Base-by-base conservation (phyloP, 2,113 vertebrate species). In the Geococcyx californianus region DNA sequence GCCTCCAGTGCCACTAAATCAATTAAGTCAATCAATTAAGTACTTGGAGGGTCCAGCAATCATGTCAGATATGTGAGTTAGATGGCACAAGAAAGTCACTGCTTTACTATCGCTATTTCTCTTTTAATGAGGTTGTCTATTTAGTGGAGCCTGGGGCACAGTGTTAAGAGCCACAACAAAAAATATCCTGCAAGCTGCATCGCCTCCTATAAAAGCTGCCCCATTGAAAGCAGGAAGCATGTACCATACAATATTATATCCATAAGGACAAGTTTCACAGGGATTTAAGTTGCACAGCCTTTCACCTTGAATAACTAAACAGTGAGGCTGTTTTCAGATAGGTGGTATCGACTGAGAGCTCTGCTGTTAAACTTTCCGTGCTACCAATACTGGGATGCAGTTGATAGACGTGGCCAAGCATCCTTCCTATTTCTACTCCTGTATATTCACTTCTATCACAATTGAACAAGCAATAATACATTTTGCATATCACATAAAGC, bases 21-120 rank as follows among this genome's bases (percentile, higher is more conserved):
- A 97, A 95, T 97, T 97, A 97, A 96, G 93, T 69, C 93, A 96
- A 97, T 97, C 96, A 97, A 97, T 97, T 97, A 97, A 97, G 93
- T 95, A 97, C 94, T 97, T 89, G 93, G 96, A 96, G 89, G 88
- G 94, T 95, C 93, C 92, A 90, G 95, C 92, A 94, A 97, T 97
- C 97, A 95, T 93, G 94, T 96, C 95, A 95, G 93, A 89, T 94
- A 93, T 59, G 90, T 95, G 96, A 95, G 96, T 91, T 92, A 94
- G 93, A 86, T 96, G 96, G 91, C 90, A 93, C 5, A 83, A 92
- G 95, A 95, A 94, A 95, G 97, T 90, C 96, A 94, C 88, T 83
- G 86, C 94, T 94, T 86, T 81, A 76, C 92, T 86, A 55, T 83
- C 58, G 44, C 95, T 95, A 94, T 95, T 95, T 93, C 93, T 91